Evolutionary conservation across 2,113 vertebrate species (phyloP).

Genomic region (Atractosteus spatula): DNA sequence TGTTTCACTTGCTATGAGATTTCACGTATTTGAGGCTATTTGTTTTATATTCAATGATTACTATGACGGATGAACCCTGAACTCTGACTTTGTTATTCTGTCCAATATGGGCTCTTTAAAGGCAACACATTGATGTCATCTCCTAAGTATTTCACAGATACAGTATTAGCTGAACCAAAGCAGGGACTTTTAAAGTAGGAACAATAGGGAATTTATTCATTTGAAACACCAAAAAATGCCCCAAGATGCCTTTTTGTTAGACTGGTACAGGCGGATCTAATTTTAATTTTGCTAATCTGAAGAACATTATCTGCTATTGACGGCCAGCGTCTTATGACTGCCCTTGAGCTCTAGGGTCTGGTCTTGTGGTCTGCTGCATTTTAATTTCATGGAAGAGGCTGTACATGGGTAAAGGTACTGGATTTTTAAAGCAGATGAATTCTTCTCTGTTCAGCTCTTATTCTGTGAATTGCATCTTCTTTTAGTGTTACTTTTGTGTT

Average conservation of each 20-base stretch:
- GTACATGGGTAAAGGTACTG: slow-evolving; percentile 17
- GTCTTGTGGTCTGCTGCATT: slow-evolving; percentile 60
- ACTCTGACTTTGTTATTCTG: too few relatives aligned
- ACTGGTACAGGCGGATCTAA: slow-evolving; percentile 59
- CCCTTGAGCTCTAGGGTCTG: slow-evolving; percentile 49
- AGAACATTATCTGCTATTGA: slow-evolving; percentile 60
- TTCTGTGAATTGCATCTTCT: slow-evolving; percentile 44
- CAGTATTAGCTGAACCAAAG: background rate
- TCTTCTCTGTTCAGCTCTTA: slow-evolving; percentile 14
- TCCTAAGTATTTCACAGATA: slow-evolving; percentile 34
- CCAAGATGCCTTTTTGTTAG: slow-evolving; percentile 57
- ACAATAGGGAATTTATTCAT: slow-evolving; percentile 43
- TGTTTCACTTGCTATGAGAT: too few relatives aligned
- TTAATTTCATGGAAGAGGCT: slow-evolving; percentile 39
- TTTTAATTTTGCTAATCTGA: slow-evolving; percentile 63
- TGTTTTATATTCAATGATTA: too few relatives aligned
- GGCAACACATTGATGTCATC: background rate
- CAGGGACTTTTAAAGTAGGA: slow-evolving; percentile 21
- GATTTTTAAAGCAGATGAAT: slow-evolving; percentile 33
- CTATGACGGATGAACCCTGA: too few relatives aligned
- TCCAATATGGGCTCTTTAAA: too few relatives aligned
- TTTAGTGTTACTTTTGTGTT: slow-evolving; percentile 29
- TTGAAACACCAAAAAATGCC: slow-evolving; percentile 40
- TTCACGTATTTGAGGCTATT: too few relatives aligned
- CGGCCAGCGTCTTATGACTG: slow-evolving; percentile 63